phyloP scores from a whole-genome alignment of 2,797 vertebrate genomes.

The Perdix hodgsoniae region DNA sequence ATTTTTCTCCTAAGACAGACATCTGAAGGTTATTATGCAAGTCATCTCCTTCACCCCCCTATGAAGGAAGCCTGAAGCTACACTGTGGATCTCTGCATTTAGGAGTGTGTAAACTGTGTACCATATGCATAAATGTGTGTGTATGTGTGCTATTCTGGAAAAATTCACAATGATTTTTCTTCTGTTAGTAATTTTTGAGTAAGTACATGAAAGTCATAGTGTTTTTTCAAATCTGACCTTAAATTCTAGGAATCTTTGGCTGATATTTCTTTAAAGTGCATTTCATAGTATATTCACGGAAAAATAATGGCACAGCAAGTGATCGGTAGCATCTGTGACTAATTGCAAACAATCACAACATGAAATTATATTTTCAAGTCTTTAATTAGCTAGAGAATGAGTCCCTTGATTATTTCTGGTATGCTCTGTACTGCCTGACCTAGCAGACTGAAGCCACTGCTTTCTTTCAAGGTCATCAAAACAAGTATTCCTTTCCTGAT shows the following conservation, averaged over 20 bases:
- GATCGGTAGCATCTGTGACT: conserved; percentile 54
- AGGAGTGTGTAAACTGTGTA: background rate
- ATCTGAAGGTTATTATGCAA: background rate
- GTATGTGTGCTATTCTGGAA: background rate
- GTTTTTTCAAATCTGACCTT: background rate
- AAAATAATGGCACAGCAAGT: conserved; percentile 35
- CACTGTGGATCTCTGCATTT: background rate
- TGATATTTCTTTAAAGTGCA: conserved; percentile 39
- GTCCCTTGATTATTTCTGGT: conserved; percentile 46
- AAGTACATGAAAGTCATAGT: background rate
- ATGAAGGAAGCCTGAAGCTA: background rate
- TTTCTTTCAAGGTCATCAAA: conserved; percentile 16
- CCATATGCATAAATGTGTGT: background rate
- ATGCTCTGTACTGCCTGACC: background rate
- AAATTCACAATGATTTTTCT: background rate
- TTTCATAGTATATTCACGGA: conserved; percentile 6
- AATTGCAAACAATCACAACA: conserved; percentile 68
- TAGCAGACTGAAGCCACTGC: conserved; percentile 12
- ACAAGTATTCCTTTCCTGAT: background rate
- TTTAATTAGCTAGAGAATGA: conserved; percentile 59
- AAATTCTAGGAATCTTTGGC: background rate
- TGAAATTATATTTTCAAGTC: conserved; percentile 59
- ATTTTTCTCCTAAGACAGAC: background rate
- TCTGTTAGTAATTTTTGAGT: background rate
- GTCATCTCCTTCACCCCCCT: background rate